Conservation (phyloP, 2,113 vertebrate species). For the Chaetodon auriga region DNA sequence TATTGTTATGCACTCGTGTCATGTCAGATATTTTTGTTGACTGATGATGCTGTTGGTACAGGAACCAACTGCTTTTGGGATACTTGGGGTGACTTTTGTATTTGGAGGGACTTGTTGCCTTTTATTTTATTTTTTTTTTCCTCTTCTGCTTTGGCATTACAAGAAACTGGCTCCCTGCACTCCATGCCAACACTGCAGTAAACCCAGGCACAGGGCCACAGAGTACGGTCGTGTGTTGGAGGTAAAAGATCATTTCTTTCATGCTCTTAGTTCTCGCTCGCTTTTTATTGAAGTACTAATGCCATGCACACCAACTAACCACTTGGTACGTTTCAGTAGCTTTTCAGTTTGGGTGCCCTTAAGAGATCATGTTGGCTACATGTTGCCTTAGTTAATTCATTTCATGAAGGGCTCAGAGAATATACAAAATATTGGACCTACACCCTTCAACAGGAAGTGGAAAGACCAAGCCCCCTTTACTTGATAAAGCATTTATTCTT, state of each 20-base stretch:
- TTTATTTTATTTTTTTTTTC: slow-evolving; percentile 20
- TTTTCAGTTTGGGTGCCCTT: slow-evolving; percentile 53
- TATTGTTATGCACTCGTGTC: slow-evolving; percentile 66
- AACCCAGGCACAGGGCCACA: slow-evolving; percentile 58
- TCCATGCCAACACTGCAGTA: slow-evolving; percentile 57
- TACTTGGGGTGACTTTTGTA: slow-evolving; percentile 20
- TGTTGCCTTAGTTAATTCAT: slow-evolving; percentile 81
- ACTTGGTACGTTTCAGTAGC: slow-evolving; percentile 27
- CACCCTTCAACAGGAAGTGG: slow-evolving; percentile 60
- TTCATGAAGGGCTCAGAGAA: slow-evolving; percentile 71
- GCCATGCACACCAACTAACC: slow-evolving; percentile 31
- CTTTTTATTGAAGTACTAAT: slow-evolving; percentile 33
- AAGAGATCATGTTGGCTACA: slow-evolving; percentile 43
- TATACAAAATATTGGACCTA: slow-evolving; percentile 68
- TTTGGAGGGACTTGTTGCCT: slow-evolving; percentile 45
- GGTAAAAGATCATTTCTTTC: slow-evolving; percentile 17
- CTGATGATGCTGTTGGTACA: slow-evolving; percentile 52
- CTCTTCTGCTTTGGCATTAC: slow-evolving; percentile 28
- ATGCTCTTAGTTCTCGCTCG: background rate
- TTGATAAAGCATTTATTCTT: slow-evolving; percentile 73
- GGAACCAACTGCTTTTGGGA: slow-evolving; percentile 37
- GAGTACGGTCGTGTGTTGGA: slow-evolving; percentile 53
- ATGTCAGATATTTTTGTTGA: slow-evolving; percentile 53
- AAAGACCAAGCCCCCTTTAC: slow-evolving; percentile 66
- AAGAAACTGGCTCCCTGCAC: slow-evolving; percentile 51